A percentile compares a stretch with the other conserved stretches of the same genome.
Evolutionary conservation across 1,140 invertebrate species (phyloP).

Genomic region (Megalopta genalis): DNA sequence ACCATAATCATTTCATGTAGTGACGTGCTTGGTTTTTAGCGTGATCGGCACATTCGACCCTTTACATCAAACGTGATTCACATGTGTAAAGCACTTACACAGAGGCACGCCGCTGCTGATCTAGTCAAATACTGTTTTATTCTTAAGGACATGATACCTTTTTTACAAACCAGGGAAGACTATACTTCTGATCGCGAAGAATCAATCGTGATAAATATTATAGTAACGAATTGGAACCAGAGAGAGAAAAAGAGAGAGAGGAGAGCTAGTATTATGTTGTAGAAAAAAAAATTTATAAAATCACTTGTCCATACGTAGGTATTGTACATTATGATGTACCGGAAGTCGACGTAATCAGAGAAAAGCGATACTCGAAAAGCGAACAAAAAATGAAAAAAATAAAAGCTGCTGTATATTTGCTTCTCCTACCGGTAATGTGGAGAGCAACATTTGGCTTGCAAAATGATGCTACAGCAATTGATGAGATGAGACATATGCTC

Average conservation of each 20-base stretch:
- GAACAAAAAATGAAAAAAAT: constrained; percentile 4
- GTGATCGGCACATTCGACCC: constrained; percentile 18
- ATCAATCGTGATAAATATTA: not conserved
- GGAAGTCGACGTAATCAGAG: too few species aligned
- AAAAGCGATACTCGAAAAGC: not conserved
- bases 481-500: constrained; percentile 81
- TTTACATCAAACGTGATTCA: not conserved
- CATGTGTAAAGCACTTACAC: not conserved
- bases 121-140: not conserved
- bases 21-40: constrained; percentile 20
- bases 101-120: not conserved
- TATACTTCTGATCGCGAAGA: too few species aligned
- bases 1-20: not conserved
- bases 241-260: not conserved
- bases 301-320: not conserved
- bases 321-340: not conserved
- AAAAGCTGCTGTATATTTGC: constrained; percentile 2
- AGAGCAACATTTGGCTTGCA: not conserved
- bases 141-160: not conserved
- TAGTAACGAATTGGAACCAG: not conserved
- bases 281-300: not conserved
- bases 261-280: too few species aligned
- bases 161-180: not conserved
- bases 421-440: constrained; percentile 20
- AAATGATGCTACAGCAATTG: constrained; percentile 71